phyloP scores from a whole-genome alignment of 2,888 invertebrate genomes.

The Aelia acuminata region DNA sequence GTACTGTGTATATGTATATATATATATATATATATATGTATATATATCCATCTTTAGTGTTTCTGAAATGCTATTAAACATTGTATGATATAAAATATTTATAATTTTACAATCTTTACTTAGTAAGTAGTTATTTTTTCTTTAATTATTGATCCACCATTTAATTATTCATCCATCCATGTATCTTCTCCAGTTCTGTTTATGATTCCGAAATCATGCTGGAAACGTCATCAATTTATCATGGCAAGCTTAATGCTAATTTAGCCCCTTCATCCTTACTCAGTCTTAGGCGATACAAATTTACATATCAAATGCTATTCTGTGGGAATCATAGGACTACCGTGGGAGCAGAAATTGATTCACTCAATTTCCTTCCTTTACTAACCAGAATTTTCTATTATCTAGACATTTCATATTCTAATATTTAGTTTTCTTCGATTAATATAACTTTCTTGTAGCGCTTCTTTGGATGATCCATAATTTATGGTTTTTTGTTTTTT shows the following conservation, averaged over 20 bases:
- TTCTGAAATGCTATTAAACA: too few relatives aligned
- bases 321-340: constrained; percentile 14
- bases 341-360: background rate
- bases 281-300: constrained; percentile 3
- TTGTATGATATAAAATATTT: too few relatives aligned
- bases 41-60: too few relatives aligned
- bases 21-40: too few relatives aligned
- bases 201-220: constrained; percentile 21
- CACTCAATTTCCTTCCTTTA: background rate
- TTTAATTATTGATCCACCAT: too few relatives aligned
- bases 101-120: too few relatives aligned
- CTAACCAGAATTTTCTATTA: background rate
- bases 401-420: background rate
- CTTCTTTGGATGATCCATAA: too few relatives aligned
- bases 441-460: background rate
- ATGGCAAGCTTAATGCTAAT: constrained; percentile 16
- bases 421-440: background rate
- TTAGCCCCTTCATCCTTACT: background rate
- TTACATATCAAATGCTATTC: constrained; percentile 32
- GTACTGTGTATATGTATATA: too few relatives aligned
- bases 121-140: too few relatives aligned
- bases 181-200: background rate
- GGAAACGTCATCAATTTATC: constrained; percentile 17
- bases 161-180: background rate
- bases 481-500: too few relatives aligned